Base-by-base conservation (phyloP, 1,140 invertebrate genomes). In the Hypsibius dujardini region DNA sequence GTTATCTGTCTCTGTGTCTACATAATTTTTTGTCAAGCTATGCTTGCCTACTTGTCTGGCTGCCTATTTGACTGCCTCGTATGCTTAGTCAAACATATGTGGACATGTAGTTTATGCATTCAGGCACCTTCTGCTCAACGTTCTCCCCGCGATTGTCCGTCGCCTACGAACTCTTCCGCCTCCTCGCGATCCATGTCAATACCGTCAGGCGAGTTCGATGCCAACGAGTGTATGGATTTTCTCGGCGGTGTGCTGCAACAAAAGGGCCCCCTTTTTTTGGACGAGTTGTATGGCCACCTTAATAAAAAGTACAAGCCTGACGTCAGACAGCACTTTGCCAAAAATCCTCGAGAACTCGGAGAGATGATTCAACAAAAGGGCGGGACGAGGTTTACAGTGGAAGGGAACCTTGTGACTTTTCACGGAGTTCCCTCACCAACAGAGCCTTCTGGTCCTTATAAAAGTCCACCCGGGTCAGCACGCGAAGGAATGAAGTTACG, bases 351-450 rank as follows among this genome's bases (percentile, higher is more conserved):
- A n/a, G 50, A 56, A 56, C 50, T 56, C 7, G 50, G 50, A 7
- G 50, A 56, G 50, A 56, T 56, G 50, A 56, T 56, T n/a, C 50
- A 56, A 56, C 50, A 56, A 56, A 56, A 56, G 50, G 50, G 50
- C 7, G 50, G 50, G 7, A 56, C 7, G 7, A 7, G 50, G n/a
- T 56, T 56, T n/a, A 7, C 7, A 7, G 50, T 56, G 7, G 50
- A 56, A n/a, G 50, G 50, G 7, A 56, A 56, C n/a, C n/a, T 56
- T 7, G 50, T 56, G n/a, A 7, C 50, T 56, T 56, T 7, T 56
- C 7, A 7, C 7, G 50, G 50, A 7, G 50, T 7, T 7, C 7
- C n/a, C 7, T 56, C 50, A 7, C 50, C 50, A n/a, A 7, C 50
- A n/a, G 50, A 56, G n/a, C 50, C 7, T 7, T 56, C 50, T 7